Conservation (phyloP, 2,113 vertebrate species). For the Pheucticus melanocephalus region DNA sequence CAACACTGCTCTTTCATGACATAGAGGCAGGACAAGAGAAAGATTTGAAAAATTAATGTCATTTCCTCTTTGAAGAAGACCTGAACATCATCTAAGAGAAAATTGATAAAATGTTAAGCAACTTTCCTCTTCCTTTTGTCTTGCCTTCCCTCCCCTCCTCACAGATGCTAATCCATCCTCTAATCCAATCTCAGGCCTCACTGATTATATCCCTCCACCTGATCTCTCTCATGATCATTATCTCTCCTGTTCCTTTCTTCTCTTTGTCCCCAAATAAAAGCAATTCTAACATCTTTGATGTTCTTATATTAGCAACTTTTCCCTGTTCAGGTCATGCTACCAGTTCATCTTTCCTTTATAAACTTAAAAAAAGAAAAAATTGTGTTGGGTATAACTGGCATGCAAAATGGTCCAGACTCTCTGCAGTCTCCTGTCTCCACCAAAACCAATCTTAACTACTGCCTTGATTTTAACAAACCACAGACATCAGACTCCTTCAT, state of each 20-base stretch:
- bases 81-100: background rate
- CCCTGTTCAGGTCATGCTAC: background rate
- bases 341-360: background rate
- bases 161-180: background rate
- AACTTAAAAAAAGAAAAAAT: background rate
- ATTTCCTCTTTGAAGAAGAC: background rate
- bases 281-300: background rate
- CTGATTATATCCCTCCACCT: background rate
- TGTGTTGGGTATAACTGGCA: background rate
- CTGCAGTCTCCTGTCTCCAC: background rate
- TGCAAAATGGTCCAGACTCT: background rate
- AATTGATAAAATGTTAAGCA: background rate
- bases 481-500: background rate
- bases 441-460: background rate
- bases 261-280: background rate
- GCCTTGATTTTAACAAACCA: background rate
- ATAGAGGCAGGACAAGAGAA: background rate
- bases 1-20: rapidly evolving
- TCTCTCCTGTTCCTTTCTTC: background rate
- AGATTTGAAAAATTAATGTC: background rate
- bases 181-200: background rate
- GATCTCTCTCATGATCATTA: background rate
- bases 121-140: background rate
- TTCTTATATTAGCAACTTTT: background rate
- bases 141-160: background rate